phyloP scores from a whole-genome alignment of 2,113 vertebrate species.

The Euleptes europaea region DNA sequence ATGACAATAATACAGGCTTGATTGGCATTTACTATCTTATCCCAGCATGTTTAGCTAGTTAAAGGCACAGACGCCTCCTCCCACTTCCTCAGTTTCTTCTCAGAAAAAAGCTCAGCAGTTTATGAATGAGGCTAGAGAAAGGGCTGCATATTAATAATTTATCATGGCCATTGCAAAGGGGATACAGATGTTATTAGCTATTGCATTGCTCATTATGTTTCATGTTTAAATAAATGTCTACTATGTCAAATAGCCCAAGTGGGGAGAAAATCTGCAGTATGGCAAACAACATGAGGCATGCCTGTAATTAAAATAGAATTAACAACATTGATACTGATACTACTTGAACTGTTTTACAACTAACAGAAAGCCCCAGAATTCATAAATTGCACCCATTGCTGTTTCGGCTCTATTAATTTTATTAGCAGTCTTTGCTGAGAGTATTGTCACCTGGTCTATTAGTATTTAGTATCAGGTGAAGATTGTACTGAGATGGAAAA shows the following conservation, averaged over 20 bases:
- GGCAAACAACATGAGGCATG: background rate
- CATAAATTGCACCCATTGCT: background rate
- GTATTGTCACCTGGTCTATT: background rate
- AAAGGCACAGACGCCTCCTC: background rate
- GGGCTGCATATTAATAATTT: background rate
- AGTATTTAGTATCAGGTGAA: background rate
- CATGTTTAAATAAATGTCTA: background rate
- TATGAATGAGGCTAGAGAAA: background rate
- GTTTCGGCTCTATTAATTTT: background rate
- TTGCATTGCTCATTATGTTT: background rate
- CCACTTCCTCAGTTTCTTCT: background rate
- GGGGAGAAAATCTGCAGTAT: background rate
- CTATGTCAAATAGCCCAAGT: background rate
- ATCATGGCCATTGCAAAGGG: background rate
- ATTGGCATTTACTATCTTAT: slow-evolving; percentile 1
- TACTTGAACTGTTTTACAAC: background rate
- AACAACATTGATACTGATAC: background rate
- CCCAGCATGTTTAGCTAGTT: background rate
- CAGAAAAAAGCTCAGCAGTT: background rate
- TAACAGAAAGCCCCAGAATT: background rate
- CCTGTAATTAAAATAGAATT: background rate
- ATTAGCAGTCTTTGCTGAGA: background rate
- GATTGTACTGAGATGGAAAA: background rate
- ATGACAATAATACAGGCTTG: background rate
- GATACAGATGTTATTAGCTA: background rate